Base-by-base conservation (phyloP, 2,113 vertebrate genomes). In the Syngnathoides biaculeatus region DNA sequence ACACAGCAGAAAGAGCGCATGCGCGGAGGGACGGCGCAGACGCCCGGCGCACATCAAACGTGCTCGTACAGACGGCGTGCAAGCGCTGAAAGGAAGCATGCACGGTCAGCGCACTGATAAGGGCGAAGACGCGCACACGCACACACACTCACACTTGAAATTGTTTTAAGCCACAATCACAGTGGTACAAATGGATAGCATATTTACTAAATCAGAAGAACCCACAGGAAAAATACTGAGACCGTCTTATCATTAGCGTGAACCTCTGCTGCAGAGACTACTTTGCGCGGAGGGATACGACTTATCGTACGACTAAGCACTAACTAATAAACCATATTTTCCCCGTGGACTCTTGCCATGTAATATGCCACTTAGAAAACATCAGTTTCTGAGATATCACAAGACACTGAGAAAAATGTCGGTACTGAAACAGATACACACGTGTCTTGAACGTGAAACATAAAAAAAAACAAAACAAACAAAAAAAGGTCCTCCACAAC, bases 181-280 rank as follows among this genome's bases (percentile, higher is more conserved):
- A 86, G 75, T 61, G 73, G 60, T 75, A 84, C 72, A 78, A 71
- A 83, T 83, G 79, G 82, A 77, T 88, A 89, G 85, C 83, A 88
- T 87, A 87, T 89, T 90, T 65, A 74, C 72, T 70, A 76, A 82
- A 78, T 58, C 71, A 80, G 79, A 88, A 91, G 91, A 92, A 90
- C 87, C 90, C 91, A 92, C 91, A 91, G 90, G 91, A 84, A 92
- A 92, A 90, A 91, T 88, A 86, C 67, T 69, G 74, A 35, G 56
- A 75, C 61, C 67, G 48, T 69, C 0, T 75, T 77, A 76, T 71
- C 72, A 62, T 74, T 81, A 80, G 40, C 47, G 58, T 73, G 61
- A 67, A 53, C 67, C 66, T 78, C 71, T 81, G 71, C 75, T 53
- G 66, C 77, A 61, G 60, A 45, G 47, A 73, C 47, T 72, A 64